Conservation (phyloP, 2,888 invertebrate genomes). For the Elmis aenea region DNA sequence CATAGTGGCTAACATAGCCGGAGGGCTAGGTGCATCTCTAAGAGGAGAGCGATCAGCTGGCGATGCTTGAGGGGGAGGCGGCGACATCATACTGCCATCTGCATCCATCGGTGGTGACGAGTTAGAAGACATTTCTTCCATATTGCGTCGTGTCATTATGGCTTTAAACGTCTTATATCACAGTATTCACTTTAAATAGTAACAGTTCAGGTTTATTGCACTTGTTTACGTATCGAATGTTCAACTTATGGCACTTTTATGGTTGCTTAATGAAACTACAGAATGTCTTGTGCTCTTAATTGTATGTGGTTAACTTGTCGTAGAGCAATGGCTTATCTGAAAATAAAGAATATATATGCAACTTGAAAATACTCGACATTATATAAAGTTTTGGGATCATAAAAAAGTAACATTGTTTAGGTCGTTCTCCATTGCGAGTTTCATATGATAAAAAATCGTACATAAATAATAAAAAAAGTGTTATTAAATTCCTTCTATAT, state of each 20-base stretch:
- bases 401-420: too few relatives aligned
- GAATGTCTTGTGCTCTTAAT: conserved; percentile 16
- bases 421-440: too few relatives aligned
- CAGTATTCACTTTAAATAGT: conserved; percentile 38
- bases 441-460: conserved; percentile 1
- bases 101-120: conserved; percentile 36
- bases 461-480: conserved; percentile 1
- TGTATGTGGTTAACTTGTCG: conserved; percentile 10
- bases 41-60: conserved; percentile 47
- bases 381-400: too few relatives aligned
- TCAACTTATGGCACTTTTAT: conserved; percentile 30
- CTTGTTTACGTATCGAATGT: conserved; percentile 37
- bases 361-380: too few relatives aligned
- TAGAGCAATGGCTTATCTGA: conserved; percentile 20
- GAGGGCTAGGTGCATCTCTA: conserved; percentile 60
- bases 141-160: conserved; percentile 43
- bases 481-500: conserved; percentile 21
- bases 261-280: conserved; percentile 25
- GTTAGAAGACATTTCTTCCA: conserved; percentile 38
- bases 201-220: conserved; percentile 39
- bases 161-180: conserved; percentile 36
- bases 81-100: conserved; percentile 44
- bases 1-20: conserved; percentile 79
- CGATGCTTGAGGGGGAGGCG: conserved; percentile 49
- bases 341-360: conserved; percentile 21